These are phyloP conservation scores for Papilio elwesi DNA, from an alignment of 2,888 invertebrate genomes.

Conservation along the genomic window DNA sequence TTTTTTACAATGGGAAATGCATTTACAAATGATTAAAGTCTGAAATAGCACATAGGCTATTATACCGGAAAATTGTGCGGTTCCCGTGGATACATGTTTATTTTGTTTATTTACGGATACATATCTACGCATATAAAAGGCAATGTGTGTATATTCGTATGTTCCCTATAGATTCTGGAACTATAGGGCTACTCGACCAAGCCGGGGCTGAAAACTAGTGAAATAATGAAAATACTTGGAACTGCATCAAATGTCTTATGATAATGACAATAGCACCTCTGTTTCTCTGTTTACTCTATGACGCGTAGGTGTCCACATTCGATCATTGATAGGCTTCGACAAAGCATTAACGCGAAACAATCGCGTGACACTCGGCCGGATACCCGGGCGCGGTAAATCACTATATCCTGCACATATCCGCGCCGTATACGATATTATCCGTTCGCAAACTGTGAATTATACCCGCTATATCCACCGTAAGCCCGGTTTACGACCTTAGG, in stretches of 20 bases:
- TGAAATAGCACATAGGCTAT: too few species aligned
- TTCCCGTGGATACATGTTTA: too few species aligned
- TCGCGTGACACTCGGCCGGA: slow-evolving; percentile 43
- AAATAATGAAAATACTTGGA: too few species aligned
- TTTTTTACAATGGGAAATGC: too few species aligned
- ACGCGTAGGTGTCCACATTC: neutral
- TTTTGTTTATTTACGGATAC: too few species aligned
- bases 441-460: slow-evolving; percentile 55
- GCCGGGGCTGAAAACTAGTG: too few species aligned
- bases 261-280: neutral
- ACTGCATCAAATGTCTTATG: neutral
- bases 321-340: slow-evolving; percentile 2
- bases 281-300: neutral
- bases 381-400: slow-evolving; percentile 47
- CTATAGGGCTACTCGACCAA: too few species aligned
- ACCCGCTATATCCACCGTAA: slow-evolving; percentile 56
- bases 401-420: slow-evolving; percentile 41
- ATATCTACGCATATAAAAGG: too few species aligned
- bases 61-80: too few species aligned
- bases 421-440: slow-evolving; percentile 51
- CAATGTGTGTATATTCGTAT: too few species aligned
- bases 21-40: too few species aligned
- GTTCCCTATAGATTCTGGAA: too few species aligned
- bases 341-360: slow-evolving; percentile 44
- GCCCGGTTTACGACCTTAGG: slow-evolving; percentile 64